These are phyloP conservation scores for Aspiorhynchus laticeps DNA, from an alignment of 2,113 vertebrate genomes.

Conservation along the genomic window DNA sequence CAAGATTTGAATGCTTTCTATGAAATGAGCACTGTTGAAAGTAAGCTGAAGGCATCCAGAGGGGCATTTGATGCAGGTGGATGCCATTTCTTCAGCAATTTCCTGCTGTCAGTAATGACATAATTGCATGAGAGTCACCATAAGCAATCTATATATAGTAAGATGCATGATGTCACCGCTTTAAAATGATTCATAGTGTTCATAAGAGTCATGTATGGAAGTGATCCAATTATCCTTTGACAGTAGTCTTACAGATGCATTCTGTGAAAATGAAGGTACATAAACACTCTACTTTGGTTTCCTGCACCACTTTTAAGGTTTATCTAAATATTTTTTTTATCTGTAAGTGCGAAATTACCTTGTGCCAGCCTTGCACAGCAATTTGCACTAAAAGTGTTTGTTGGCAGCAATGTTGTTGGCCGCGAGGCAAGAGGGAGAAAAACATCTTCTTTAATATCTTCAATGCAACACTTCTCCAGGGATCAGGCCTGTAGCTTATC, in stretches of 20 bases:
- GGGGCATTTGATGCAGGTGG: not conserved
- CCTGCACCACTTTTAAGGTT: not conserved
- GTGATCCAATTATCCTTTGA: constrained; percentile 10
- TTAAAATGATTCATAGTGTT: constrained; percentile 15
- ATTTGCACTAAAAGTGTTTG: constrained; percentile 25
- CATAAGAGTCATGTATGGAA: not conserved
- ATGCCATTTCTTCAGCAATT: constrained; percentile 10
- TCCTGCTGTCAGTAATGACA: not conserved
- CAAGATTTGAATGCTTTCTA: not conserved
- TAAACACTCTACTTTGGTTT: constrained; percentile 9
- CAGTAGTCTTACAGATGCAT: not conserved
- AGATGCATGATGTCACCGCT: not conserved
- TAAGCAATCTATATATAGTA: not conserved
- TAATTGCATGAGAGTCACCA: constrained; percentile 9
- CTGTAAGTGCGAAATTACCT: not conserved
- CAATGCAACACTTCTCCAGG: constrained; percentile 42
- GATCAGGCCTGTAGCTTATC: constrained; percentile 42
- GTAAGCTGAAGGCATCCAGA: not conserved
- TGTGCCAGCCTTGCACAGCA: not conserved
- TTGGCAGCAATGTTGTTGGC: constrained; percentile 33
- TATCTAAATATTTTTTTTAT: not conserved
- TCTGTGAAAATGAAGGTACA: not conserved
- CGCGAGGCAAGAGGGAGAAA: not conserved
- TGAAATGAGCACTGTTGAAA: not conserved
- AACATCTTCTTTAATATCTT: constrained; percentile 32